Percentiles rank a stretch among this genome's conserved stretches.
These are phyloP conservation scores for Megalopta genalis DNA, from an alignment of 1,140 invertebrate species.

Conservation along the genomic window DNA sequence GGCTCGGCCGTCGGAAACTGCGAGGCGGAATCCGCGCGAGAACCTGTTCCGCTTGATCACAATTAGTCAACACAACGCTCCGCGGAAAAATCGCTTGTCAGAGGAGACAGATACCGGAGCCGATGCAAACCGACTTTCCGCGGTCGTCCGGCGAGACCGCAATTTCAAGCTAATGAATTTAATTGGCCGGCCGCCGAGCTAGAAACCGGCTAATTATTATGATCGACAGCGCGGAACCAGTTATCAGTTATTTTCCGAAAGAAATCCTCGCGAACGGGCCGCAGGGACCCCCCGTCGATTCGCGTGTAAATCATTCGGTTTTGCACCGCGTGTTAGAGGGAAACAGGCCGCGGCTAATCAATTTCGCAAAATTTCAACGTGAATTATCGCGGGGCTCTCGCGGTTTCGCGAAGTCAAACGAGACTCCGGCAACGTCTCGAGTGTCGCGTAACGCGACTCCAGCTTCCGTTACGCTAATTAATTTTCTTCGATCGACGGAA, in stretches of 20 bases:
- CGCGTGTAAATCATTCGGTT: too few relatives aligned
- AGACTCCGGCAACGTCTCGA: conserved; percentile 4
- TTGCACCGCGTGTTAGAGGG: neutral
- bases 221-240: conserved; percentile 13
- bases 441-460: neutral
- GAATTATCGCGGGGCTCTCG: conserved; percentile 9
- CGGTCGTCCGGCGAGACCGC: neutral
- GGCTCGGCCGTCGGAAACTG: too few relatives aligned
- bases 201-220: conserved; percentile 33
- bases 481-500: neutral
- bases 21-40: neutral
- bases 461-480: neutral
- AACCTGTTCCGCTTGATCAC: neutral
- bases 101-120: neutral
- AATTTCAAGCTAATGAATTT: conserved; percentile 51
- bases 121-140: conserved; percentile 22
- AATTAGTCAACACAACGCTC: conserved; percentile 4
- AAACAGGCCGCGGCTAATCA: conserved; percentile 2
- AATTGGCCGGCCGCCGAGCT: conserved; percentile 31
- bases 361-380: neutral
- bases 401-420: neutral
- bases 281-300: too few relatives aligned
- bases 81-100: neutral
- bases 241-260: conserved; percentile 16
- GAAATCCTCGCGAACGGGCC: neutral